phyloP scores from a whole-genome alignment of 2,888 invertebrate species.

The Eristalinus aeneus region DNA sequence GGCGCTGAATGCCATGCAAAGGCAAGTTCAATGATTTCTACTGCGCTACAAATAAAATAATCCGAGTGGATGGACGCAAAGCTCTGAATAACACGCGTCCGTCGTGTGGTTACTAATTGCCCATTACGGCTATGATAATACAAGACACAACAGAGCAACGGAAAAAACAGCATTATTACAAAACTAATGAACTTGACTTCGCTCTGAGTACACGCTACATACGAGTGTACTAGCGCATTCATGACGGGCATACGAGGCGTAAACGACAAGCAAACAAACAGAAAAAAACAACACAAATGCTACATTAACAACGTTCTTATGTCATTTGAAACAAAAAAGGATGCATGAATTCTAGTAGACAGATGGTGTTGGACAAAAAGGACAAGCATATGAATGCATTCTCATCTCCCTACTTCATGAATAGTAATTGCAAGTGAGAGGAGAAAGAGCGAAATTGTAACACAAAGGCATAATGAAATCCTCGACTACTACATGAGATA shows the following conservation, averaged over 20 bases:
- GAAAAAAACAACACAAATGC: neutral
- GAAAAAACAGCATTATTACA: slow-evolving; percentile 32
- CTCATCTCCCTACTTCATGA: slow-evolving; percentile 49
- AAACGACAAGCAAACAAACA: slow-evolving; percentile 12
- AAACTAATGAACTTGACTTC: slow-evolving; percentile 66
- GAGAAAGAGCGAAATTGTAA: slow-evolving; percentile 7
- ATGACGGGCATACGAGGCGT: neutral
- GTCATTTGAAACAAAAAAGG: slow-evolving; percentile 15
- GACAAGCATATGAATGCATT: neutral
- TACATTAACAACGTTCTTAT: slow-evolving; percentile 22
- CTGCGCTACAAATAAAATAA: neutral
- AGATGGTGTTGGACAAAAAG: slow-evolving; percentile 3
- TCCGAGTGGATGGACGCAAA: neutral
- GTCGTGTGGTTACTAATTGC: slow-evolving; percentile 30
- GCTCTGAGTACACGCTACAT: neutral
- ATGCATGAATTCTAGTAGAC: neutral
- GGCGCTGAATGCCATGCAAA: slow-evolving; percentile 6
- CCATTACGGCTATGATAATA: slow-evolving; percentile 33
- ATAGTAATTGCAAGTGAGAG: slow-evolving; percentile 51
- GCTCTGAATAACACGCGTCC: slow-evolving; percentile 19
- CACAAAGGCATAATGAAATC: slow-evolving; percentile 17
- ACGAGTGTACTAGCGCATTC: neutral
- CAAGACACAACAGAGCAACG: neutral
- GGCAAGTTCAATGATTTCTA: slow-evolving; percentile 66
- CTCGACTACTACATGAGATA: neutral